Percentiles rank a stretch among this genome's conserved stretches.
Conservation (phyloP, 2,888 invertebrate species). For the Parnassius mnemosyne region DNA sequence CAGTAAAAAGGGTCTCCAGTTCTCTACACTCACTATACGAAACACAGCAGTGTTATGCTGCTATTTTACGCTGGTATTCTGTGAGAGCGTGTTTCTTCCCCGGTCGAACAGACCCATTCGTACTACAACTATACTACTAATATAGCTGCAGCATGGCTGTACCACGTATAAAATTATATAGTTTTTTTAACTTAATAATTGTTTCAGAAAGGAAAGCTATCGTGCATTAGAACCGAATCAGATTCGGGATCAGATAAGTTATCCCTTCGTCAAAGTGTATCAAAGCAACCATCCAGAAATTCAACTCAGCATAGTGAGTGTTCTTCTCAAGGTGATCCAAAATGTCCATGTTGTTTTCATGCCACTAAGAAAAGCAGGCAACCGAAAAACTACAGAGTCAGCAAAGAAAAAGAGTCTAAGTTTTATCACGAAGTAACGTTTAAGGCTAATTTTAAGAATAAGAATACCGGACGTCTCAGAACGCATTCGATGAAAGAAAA, state of each 20-base stretch:
- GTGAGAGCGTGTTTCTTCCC: too few species aligned
- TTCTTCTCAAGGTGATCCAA: conserved; percentile 59
- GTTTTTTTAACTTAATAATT: background rate
- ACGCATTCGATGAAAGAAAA: conserved; percentile 79
- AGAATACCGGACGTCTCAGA: conserved; percentile 62
- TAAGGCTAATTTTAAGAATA: conserved; percentile 69
- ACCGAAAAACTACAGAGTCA: conserved; percentile 44
- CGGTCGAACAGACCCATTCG: too few species aligned
- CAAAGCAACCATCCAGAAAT: conserved; percentile 61
- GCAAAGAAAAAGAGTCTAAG: conserved; percentile 59
- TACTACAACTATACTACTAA: too few species aligned
- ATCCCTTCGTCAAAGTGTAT: conserved; percentile 62
- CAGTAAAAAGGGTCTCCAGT: too few species aligned
- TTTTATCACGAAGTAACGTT: conserved; percentile 68
- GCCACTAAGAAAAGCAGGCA: conserved; percentile 53
- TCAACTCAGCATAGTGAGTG: conserved; percentile 62
- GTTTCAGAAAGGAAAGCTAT: conserved; percentile 63
- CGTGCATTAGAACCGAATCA: conserved; percentile 73
- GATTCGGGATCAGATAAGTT: conserved; percentile 72
- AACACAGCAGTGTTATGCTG: too few species aligned
- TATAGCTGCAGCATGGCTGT: too few species aligned
- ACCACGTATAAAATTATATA: too few species aligned
- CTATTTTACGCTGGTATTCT: too few species aligned
- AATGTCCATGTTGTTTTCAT: conserved; percentile 70
- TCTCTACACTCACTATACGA: too few species aligned